These are phyloP conservation scores for Heliconius sara DNA, from an alignment of 2,888 invertebrate species.

Conservation along the genomic window DNA sequence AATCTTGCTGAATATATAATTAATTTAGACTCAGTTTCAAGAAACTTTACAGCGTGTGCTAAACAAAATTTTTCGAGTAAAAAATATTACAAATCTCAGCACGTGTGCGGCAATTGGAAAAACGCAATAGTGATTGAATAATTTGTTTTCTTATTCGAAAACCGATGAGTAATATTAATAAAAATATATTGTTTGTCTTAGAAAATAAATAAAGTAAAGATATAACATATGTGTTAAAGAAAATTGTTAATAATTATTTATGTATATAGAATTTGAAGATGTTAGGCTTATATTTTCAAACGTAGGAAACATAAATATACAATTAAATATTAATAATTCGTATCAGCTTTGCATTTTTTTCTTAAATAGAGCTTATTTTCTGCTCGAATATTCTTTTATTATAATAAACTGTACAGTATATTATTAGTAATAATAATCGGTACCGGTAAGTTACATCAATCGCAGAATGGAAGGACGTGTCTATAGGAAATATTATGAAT, in stretches of 20 bases:
- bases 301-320: background rate
- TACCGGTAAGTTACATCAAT: constrained; percentile 4
- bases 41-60: constrained; percentile 61
- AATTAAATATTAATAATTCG: background rate
- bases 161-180: constrained; percentile 39
- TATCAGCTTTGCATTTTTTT: background rate
- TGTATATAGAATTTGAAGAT: background rate
- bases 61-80: constrained; percentile 71
- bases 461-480: background rate
- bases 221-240: background rate
- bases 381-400: background rate
- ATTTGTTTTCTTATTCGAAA: constrained; percentile 28
- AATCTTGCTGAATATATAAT: constrained; percentile 60
- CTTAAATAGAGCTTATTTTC: background rate
- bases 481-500: constrained; percentile 12
- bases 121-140: constrained; percentile 62
- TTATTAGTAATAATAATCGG: constrained; percentile 1
- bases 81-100: constrained; percentile 82
- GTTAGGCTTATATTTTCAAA: background rate
- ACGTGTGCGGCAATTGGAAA: constrained; percentile 83
- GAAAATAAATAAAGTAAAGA: background rate
- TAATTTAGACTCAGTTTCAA: constrained; percentile 54
- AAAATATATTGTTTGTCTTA: background rate
- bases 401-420: background rate
- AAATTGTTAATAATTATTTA: background rate